Conservation (phyloP, 1,140 invertebrate genomes). For the Arion vulgaris region DNA sequence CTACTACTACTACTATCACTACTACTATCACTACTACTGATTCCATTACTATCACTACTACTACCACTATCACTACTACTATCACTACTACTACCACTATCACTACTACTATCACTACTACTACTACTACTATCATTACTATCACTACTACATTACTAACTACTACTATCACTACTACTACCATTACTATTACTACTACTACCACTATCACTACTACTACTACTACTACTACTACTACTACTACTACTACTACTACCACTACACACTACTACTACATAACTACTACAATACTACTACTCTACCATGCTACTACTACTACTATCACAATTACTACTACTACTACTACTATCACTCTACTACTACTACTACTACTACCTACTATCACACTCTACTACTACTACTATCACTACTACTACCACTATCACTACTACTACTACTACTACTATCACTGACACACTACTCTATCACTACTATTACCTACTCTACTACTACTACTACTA, state of each 20-base stretch:
- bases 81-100: background rate
- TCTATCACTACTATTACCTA: too few species aligned
- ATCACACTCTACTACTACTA: too few species aligned
- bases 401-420: too few species aligned
- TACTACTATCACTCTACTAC: too few species aligned
- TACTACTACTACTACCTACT: too few species aligned
- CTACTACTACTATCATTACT: slow-evolving; percentile 8
- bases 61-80: background rate
- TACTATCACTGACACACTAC: too few species aligned
- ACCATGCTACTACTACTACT: too few species aligned
- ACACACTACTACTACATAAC: background rate
- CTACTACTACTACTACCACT: slow-evolving; percentile 23
- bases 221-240: slow-evolving; percentile 6
- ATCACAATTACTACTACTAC: too few species aligned
- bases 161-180: background rate
- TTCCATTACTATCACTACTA: background rate
- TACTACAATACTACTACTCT: too few species aligned
- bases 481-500: too few species aligned
- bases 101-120: background rate
- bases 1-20: background rate
- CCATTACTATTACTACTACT: slow-evolving; percentile 9
- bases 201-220: background rate
- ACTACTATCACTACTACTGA: background rate
- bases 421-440: too few species aligned
- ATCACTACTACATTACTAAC: background rate